Base-by-base conservation (phyloP, 2,888 invertebrate genomes). In the Halictus quadricinctus region DNA sequence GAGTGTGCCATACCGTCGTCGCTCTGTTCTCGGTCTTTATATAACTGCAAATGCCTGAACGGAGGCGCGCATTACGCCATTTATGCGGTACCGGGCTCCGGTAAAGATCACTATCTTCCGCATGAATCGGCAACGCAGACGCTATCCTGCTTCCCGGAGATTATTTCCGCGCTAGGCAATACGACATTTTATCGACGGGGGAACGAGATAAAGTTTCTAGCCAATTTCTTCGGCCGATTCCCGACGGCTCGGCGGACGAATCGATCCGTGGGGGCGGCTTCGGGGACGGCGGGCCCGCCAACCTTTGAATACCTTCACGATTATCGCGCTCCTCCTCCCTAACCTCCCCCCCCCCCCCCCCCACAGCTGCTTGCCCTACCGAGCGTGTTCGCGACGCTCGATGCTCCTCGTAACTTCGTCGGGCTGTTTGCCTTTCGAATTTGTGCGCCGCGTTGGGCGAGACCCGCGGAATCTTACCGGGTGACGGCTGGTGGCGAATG, bases 21-120 rank as follows among this genome's bases (percentile, higher is more conserved):
- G 72, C 66, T 18, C 36, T 66, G 66, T 36, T 36, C 66, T 36
- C 66, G 72, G 69, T 84, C 84, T 87, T 87, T 82, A 87, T 87
- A 86, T 73, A 83, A 90, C 89, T 89, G 89, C 86, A 89, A 92
- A 91, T 91, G 89, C 89, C 86, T 87, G 84, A 91, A 83, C 87
- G 86, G 86, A 81, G 83, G 88, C 84, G 84, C 80, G 83, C 86
- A 84, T 90, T 88, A 87, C 84, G 81, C 81, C 80, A 85, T 88
- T 84, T 81, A 80, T 80, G 84, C 78, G 83, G 69, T 77, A 54
- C 74, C 74, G 72, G 48, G 60, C 46, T 21, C 66, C 80, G 50
- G 83, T 84, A 85, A 88, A 88, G 81, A 85, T 79, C 88, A 82
- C 79, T 82, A 74, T 87, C 83, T 88, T 83, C 77, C 82, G 80